Evolutionary conservation across 2,797 vertebrate species (phyloP).

Genomic region (Syngnathus acus): DNA sequence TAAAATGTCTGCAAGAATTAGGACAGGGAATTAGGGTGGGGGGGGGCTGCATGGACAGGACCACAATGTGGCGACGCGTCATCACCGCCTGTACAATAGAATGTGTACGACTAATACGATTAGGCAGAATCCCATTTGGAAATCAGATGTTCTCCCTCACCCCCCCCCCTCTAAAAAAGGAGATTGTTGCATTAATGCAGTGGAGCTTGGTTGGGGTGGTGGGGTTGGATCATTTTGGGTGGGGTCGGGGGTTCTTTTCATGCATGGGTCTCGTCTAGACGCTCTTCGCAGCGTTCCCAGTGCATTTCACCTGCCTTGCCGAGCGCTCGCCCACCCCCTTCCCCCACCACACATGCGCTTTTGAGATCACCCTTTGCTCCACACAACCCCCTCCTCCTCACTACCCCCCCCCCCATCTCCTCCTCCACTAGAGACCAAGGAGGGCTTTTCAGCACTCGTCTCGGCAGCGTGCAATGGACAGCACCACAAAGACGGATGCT

Average conservation of each 20-base stretch:
- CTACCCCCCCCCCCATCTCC: conserved; percentile 13
- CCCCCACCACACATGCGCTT: conserved; percentile 43
- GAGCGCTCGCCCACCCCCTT: conserved; percentile 33
- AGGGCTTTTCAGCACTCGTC: conserved; percentile 76
- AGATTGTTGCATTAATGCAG: conserved; percentile 66
- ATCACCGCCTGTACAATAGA: conserved; percentile 41
- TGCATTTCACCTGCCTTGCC: conserved; percentile 48
- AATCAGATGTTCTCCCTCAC: conserved; percentile 39
- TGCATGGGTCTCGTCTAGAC: conserved; percentile 62
- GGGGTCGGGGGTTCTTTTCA: conserved; percentile 46
- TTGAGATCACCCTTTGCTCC: conserved; percentile 53
- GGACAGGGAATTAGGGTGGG: background rate
- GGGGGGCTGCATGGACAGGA: conserved; percentile 10
- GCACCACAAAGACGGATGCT: conserved; percentile 81
- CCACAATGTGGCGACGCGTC: conserved; percentile 19
- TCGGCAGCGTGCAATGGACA: conserved; percentile 79
- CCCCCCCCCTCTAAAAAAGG: conserved; percentile 31
- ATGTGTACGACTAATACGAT: conserved; percentile 58
- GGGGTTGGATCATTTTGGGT: conserved; percentile 81
- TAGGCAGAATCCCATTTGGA: conserved; percentile 54
- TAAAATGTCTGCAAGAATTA: background rate
- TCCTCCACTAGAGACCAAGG: conserved; percentile 45
- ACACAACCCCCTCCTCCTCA: conserved; percentile 7
- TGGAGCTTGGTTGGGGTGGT: conserved; percentile 51
- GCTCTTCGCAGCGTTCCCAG: conserved; percentile 54